A percentile compares a stretch with the other conserved stretches of the same genome.
These are phyloP conservation scores for Hirtodrosophila duncani DNA, from an alignment of 2,888 invertebrate genomes.

Conservation along the genomic window DNA sequence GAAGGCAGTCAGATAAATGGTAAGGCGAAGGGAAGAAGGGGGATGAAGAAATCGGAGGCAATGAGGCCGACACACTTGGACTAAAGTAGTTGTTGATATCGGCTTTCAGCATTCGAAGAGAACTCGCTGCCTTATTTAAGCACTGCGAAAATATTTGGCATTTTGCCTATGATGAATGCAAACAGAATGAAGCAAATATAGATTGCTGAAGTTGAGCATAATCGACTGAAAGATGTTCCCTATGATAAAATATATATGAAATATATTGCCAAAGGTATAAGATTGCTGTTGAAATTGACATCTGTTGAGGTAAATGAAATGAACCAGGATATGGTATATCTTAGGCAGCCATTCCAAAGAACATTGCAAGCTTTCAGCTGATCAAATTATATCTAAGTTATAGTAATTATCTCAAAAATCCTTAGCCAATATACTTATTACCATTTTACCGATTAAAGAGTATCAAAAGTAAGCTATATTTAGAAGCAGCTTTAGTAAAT, in stretches of 20 bases:
- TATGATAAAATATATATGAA: too few relatives aligned
- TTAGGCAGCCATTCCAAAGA: constrained; percentile 10
- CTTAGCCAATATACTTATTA: too few relatives aligned
- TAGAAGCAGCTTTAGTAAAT: too few relatives aligned
- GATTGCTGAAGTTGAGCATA: too few relatives aligned
- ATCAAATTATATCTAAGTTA: too few relatives aligned
- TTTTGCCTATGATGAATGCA: constrained; percentile 18
- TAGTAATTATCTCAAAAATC: too few relatives aligned
- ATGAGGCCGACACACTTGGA: constrained; percentile 15
- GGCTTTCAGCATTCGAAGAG: constrained; percentile 59
- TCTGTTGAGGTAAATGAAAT: too few relatives aligned
- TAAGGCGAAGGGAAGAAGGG: constrained; percentile 3
- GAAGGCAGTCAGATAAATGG: constrained; percentile 29
- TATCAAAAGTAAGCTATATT: too few relatives aligned
- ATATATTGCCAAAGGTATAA: too few relatives aligned
- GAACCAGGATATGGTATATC: constrained; percentile 1
- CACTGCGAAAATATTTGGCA: constrained; percentile 39
- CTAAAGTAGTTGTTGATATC: constrained; percentile 64
- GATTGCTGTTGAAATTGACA: too few relatives aligned
- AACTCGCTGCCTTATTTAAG: constrained; percentile 43
- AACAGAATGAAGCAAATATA: constrained; percentile 38
- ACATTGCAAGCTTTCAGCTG: constrained; percentile 9
- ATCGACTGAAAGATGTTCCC: too few relatives aligned
- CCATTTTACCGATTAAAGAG: too few relatives aligned
- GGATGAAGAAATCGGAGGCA: constrained; percentile 1